Conservation (phyloP, 2,113 vertebrate genomes). For the Leptosomus discolor region DNA sequence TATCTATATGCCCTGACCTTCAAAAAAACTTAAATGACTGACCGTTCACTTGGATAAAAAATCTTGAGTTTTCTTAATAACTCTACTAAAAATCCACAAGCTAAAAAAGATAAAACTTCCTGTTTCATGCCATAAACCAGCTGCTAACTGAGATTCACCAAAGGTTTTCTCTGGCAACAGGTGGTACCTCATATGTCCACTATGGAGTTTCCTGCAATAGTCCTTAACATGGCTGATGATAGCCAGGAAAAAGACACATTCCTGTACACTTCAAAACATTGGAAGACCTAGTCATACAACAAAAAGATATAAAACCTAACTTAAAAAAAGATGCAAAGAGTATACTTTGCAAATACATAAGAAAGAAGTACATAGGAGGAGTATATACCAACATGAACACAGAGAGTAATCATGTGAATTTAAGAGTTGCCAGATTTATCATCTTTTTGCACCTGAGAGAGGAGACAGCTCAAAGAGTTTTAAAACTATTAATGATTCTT, state of each 20-base stretch:
- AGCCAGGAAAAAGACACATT: not conserved
- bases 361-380: not conserved
- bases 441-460: not conserved
- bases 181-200: not conserved
- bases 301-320: not conserved
- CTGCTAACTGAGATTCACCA: not conserved
- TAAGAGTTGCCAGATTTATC: not conserved
- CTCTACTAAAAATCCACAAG: not conserved
- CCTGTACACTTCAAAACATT: not conserved
- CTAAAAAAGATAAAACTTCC: not conserved
- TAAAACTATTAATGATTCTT: not conserved
- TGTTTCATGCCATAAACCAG: not conserved
- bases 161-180: not conserved
- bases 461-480: not conserved
- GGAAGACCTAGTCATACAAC: not conserved
- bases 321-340: not conserved
- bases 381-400: not conserved
- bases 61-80: not conserved
- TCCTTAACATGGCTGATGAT: not conserved
- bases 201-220: not conserved
- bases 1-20: not conserved
- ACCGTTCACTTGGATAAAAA: conserved; percentile 2
- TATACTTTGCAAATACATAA: not conserved
- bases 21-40: not conserved
- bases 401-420: not conserved